These are phyloP conservation scores for Papilio glaucus DNA, from an alignment of 1,140 invertebrate species.

Conservation along the genomic window DNA sequence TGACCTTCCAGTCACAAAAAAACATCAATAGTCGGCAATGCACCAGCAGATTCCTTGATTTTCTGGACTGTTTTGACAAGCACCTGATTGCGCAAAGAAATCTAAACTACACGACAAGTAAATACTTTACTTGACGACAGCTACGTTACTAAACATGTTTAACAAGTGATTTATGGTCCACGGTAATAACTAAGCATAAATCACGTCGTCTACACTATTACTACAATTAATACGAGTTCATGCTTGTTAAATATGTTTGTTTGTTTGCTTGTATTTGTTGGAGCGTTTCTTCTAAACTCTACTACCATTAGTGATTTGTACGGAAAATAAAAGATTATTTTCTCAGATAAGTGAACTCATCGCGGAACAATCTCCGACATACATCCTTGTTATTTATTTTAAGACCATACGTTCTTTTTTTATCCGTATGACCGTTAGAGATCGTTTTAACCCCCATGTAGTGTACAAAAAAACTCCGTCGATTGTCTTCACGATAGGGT, in stretches of 20 bases:
- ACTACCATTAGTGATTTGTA: not conserved
- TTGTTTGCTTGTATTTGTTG: constrained; percentile 25
- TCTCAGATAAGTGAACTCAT: not conserved
- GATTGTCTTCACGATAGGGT: too few relatives aligned
- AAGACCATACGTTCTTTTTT: not conserved
- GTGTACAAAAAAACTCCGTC: too few relatives aligned
- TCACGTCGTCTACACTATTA: not conserved
- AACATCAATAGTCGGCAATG: too few relatives aligned
- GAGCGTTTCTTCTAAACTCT: constrained; percentile 32
- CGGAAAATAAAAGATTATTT: not conserved
- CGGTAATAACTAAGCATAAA: not conserved
- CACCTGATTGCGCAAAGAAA: too few relatives aligned
- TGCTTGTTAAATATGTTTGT: not conserved
- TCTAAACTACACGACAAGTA: too few relatives aligned
- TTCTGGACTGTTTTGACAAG: too few relatives aligned
- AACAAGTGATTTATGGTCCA: not conserved
- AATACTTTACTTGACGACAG: not conserved
- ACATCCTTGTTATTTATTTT: not conserved
- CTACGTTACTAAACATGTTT: not conserved
- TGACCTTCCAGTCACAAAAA: too few relatives aligned
- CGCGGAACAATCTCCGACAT: not conserved
- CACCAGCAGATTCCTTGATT: too few relatives aligned
- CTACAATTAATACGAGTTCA: not conserved
- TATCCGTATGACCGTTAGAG: too few relatives aligned
- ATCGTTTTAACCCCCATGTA: too few relatives aligned